phyloP scores from a whole-genome alignment of 1,140 invertebrate species.

The Drosophila lacertosa region DNA sequence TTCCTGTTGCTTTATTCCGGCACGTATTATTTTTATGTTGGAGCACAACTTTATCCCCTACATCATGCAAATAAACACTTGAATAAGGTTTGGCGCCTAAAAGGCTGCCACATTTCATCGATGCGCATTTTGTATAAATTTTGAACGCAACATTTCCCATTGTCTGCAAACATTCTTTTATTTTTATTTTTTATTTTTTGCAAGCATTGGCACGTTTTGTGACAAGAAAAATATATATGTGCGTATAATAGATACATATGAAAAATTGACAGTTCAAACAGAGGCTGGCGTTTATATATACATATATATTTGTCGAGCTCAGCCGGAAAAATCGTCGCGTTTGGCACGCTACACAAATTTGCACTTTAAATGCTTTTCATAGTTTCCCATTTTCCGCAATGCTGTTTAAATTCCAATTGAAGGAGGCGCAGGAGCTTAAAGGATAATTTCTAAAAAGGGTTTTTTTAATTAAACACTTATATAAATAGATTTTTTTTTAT shows the following conservation, averaged over 20 bases:
- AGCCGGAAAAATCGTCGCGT: conserved; percentile 5
- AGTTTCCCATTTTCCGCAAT: no score
- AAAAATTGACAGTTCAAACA: conserved; percentile 19
- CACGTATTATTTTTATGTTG: conserved; percentile 28
- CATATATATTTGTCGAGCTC: neutral
- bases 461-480: no score
- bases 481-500: no score
- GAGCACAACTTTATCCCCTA: neutral
- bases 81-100: conserved; percentile 24
- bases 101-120: conserved; percentile 33
- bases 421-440: neutral
- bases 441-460: neutral
- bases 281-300: neutral
- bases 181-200: no score
- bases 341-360: conserved; percentile 10
- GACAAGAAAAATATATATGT: conserved; percentile 8
- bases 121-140: conserved; percentile 15
- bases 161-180: conserved; percentile 25
- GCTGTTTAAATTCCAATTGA: neutral
- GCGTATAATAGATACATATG: neutral
- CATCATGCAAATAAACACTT: conserved; percentile 5
- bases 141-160: conserved; percentile 5
- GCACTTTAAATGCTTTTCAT: conserved; percentile 1
- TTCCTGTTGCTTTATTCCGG: neutral
- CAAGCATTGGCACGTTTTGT: conserved; percentile 35